These are phyloP conservation scores for Orchestia grillus DNA, from an alignment of 1,140 invertebrate species.

Conservation along the genomic window DNA sequence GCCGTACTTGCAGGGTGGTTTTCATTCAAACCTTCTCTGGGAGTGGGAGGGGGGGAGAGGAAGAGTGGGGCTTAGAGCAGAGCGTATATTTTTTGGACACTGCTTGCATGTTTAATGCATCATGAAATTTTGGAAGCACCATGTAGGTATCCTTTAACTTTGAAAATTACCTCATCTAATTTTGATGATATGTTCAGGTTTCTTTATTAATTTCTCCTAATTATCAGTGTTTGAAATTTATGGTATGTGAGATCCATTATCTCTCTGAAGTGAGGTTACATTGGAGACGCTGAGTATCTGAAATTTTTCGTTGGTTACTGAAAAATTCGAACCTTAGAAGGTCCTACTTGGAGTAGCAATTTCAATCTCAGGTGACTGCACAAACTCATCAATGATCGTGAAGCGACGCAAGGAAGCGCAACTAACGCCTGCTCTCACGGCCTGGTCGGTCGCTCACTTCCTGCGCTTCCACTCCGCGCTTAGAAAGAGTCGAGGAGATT, in stretches of 20 bases:
- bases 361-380: not conserved
- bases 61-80: too few species aligned
- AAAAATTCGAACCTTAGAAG: not conserved
- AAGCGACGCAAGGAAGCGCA: not conserved
- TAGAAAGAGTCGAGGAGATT: not conserved
- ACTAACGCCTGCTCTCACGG: not conserved
- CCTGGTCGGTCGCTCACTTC: not conserved
- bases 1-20: too few species aligned
- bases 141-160: too few species aligned
- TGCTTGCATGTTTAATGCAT: too few species aligned
- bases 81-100: too few species aligned
- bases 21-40: too few species aligned
- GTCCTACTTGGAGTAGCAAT: not conserved
- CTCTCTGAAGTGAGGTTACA: not conserved
- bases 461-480: not conserved
- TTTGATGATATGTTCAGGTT: too few species aligned
- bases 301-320: not conserved
- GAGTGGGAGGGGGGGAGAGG: too few species aligned
- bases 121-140: too few species aligned
- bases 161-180: too few species aligned
- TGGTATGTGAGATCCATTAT: not conserved
- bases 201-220: too few species aligned
- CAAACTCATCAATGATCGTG: constrained; percentile 2
- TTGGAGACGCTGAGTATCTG: not conserved
- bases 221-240: too few species aligned